These are phyloP conservation scores for Drosophila trapezifrons DNA, from an alignment of 1,140 invertebrate genomes.

Conservation along the genomic window DNA sequence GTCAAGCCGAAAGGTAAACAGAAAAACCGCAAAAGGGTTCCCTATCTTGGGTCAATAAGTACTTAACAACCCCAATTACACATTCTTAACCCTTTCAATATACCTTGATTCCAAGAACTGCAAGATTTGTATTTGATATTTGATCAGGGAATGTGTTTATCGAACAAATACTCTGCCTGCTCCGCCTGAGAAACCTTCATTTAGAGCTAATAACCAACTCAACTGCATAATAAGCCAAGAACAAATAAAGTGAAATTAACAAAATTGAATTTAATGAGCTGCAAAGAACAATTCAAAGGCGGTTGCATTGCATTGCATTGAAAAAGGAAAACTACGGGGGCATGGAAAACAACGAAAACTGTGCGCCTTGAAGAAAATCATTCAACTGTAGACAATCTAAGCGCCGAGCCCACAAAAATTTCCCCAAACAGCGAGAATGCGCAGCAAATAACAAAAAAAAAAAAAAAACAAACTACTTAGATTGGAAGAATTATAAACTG, in stretches of 20 bases:
- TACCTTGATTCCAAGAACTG: conserved; percentile 6
- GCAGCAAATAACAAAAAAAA: conserved; percentile 32
- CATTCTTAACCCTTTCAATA: background rate
- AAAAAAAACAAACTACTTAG: conserved; percentile 24
- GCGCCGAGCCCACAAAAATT: conserved; percentile 60
- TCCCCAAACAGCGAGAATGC: conserved; percentile 23
- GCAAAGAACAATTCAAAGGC: conserved; percentile 52
- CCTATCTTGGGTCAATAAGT: conserved; percentile 7
- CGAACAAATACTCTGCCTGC: background rate
- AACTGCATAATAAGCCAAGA: conserved; percentile 28
- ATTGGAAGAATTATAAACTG: conserved; percentile 63
- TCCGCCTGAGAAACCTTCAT: background rate
- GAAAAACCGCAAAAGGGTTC: background rate
- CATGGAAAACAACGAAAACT: conserved; percentile 69
- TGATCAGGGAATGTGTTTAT: background rate
- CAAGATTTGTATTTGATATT: background rate
- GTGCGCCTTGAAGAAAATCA: conserved; percentile 77
- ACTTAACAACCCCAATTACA: background rate
- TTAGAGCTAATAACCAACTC: conserved; percentile 7
- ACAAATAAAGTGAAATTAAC: conserved; percentile 36
- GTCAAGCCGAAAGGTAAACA: background rate
- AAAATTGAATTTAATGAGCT: conserved; percentile 75
- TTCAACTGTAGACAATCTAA: conserved; percentile 69
- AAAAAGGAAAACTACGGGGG: conserved; percentile 45
- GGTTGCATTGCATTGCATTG: conserved; percentile 71